phyloP scores from a whole-genome alignment of 1,140 invertebrate genomes.

The Orchestia grillus region DNA sequence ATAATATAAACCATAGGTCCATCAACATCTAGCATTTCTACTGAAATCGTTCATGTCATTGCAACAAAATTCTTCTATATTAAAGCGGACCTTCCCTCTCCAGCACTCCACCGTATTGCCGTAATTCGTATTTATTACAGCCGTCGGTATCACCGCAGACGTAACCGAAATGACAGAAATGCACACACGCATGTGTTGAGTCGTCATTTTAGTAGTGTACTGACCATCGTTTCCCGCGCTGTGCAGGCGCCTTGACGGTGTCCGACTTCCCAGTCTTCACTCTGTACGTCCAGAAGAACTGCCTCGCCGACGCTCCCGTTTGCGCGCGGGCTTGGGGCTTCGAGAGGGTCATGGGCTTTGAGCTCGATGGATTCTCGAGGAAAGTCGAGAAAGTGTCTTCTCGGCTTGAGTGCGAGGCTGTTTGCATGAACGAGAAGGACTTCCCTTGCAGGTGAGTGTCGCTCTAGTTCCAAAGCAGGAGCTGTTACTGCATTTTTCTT shows the following conservation, averaged over 20 bases:
- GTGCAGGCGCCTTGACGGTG: conserved; percentile 71
- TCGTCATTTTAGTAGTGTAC: not conserved
- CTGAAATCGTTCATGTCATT: not conserved
- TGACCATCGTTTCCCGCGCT: not conserved
- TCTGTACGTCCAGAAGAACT: conserved; percentile 74
- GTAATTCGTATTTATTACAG: not conserved
- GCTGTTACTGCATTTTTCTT: not conserved
- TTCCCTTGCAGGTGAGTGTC: conserved; percentile 73
- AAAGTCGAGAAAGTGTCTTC: conserved; percentile 69
- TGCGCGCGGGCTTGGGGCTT: conserved; percentile 73
- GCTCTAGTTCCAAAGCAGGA: not conserved
- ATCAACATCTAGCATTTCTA: not conserved
- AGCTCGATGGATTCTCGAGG: conserved; percentile 68
- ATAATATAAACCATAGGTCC: not conserved
- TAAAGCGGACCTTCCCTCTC: not conserved
- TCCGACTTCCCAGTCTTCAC: conserved; percentile 76
- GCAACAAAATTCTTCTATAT: not conserved
- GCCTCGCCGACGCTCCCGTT: conserved; percentile 69
- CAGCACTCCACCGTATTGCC: not conserved
- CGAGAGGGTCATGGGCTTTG: conserved; percentile 72
- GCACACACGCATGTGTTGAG: not conserved
- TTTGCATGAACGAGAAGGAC: conserved; percentile 72
- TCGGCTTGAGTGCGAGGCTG: conserved; percentile 72
- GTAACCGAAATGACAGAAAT: not conserved
- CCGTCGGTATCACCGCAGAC: not conserved